phyloP scores from a whole-genome alignment of 2,888 invertebrate species.

The Xanthia icteritia region DNA sequence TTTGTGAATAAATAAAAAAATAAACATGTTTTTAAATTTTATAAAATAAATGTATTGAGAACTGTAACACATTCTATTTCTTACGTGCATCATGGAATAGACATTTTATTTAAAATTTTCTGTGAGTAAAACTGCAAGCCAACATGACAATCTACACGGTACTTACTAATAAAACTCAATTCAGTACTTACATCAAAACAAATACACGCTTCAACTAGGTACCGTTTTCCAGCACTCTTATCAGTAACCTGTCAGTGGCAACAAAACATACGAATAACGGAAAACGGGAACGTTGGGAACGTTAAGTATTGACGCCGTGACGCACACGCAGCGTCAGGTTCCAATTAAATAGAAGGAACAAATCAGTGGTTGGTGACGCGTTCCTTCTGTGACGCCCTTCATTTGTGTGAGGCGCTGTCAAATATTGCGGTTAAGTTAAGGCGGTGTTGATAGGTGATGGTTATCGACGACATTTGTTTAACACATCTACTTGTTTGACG shows the following conservation, averaged over 20 bases:
- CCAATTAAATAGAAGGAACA: constrained; percentile 62
- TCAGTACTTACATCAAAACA: constrained; percentile 19
- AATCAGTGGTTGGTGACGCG: constrained; percentile 60
- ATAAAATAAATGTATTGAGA: too few species aligned
- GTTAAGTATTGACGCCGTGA: constrained; percentile 57
- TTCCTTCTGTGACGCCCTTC: constrained; percentile 54
- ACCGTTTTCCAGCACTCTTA: constrained; percentile 39
- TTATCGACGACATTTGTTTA: constrained; percentile 1
- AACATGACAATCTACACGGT: not conserved
- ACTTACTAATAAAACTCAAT: not conserved
- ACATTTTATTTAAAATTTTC: too few species aligned
- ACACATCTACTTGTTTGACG: too few species aligned
- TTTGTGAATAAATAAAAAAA: too few species aligned
- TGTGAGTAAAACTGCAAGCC: not conserved
- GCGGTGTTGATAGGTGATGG: constrained; percentile 5
- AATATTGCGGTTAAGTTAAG: constrained; percentile 62
- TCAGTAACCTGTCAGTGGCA: constrained; percentile 49
- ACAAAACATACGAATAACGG: constrained; percentile 52
- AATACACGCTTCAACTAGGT: constrained; percentile 15
- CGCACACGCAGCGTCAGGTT: constrained; percentile 34
- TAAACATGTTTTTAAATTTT: too few species aligned
- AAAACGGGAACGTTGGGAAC: constrained; percentile 47
- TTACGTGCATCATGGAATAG: too few species aligned
- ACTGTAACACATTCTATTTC: too few species aligned
- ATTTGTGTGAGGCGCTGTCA: constrained; percentile 60